A percentile compares a stretch with the other conserved stretches of the same genome.
Evolutionary conservation across 2,113 vertebrate species (phyloP).

Genomic region (Phocoena phocoena): DNA sequence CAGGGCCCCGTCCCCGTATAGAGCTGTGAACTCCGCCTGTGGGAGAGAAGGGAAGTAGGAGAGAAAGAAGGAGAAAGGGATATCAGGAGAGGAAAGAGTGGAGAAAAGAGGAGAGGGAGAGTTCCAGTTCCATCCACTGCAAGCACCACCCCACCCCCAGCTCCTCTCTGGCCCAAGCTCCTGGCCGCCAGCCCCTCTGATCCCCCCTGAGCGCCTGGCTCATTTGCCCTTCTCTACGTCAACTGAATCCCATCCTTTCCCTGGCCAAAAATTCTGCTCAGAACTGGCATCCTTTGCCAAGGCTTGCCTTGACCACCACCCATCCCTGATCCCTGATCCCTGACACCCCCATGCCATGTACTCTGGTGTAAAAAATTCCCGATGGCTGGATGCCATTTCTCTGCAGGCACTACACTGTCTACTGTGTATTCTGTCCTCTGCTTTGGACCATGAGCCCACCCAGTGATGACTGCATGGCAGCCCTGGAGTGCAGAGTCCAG

Average conservation of each 20-base stretch:
- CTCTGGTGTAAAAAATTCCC: not conserved
- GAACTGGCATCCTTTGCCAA: conserved; percentile 42
- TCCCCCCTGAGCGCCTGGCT: not conserved
- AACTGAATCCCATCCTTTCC: conserved; percentile 1
- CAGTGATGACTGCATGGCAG: conserved; percentile 52
- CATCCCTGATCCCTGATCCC: not conserved
- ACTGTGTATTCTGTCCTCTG: conserved; percentile 21
- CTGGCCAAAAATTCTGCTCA: not conserved
- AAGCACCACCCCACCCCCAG: conserved; percentile 60
- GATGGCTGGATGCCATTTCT: not conserved
- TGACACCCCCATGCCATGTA: not conserved
- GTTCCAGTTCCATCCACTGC: conserved; percentile 75
- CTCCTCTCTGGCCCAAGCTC: conserved; percentile 31
- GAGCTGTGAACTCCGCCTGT: conserved; percentile 82
- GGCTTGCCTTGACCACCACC: not conserved
- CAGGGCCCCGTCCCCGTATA: conserved; percentile 83
- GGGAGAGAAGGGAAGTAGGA: conserved; percentile 77
- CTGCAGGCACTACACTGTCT: not conserved
- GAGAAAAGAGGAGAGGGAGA: conserved; percentile 74
- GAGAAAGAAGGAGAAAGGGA: conserved; percentile 76
- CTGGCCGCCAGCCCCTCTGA: not conserved
- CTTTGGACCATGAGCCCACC: conserved; percentile 54
- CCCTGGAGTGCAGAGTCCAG: conserved; percentile 42
- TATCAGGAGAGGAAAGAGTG: conserved; percentile 71
- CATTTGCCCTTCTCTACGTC: not conserved